Evolutionary conservation across 2,888 invertebrate genomes (phyloP), one percentile per base, ranked within the genome.

Genomic region (Ecliptopera silaceata): DNA sequence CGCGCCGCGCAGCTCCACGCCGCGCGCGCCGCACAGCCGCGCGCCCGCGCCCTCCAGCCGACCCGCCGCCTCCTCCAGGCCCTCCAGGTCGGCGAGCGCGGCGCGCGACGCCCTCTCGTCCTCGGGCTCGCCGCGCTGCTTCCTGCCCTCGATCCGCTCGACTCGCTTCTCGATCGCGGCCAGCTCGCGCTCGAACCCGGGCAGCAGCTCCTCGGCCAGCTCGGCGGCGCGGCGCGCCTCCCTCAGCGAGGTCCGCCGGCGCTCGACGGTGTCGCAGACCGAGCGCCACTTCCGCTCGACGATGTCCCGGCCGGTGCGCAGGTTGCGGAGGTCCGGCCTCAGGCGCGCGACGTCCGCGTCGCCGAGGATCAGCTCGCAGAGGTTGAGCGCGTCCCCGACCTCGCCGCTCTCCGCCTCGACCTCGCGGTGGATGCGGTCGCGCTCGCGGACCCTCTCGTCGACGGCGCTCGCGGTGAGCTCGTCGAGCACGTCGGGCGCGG

Each of bases 251-350:
- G 72, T 80, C 65, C 89, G 90, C 1, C 95, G 92, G 52, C 95
- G 95, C 4, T 95, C 93, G 0, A 96, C 95, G 74, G 93, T 92
- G 2, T 93, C 93, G 72, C 96, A 96, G 1, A 96, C 94, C 39
- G 93, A 92, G 70, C 95, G 95, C 97, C 97, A 97, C 62, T 96
- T 93, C 74, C 93, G 94, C 70, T 96, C 96, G 10, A 97, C 87
- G 55, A 94, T 94, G 48, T 95, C 94, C 47, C 94, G 93, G 0
- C 95, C 94, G 0, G 89, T 88, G 22, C 93, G 93, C 10, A 96
- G 88, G 48, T 93, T 93, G 32, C 95, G 93, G 0, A 94, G 93
- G 61, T 95, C 94, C 49, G 96, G 94, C 66, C 95, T 94, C 0
- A 94, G 93, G 71, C 94, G 95, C 81, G 94, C 93, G 0, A 94